phyloP scores from a whole-genome alignment of 1,140 invertebrate species.

The Tetragonula clypearis region DNA sequence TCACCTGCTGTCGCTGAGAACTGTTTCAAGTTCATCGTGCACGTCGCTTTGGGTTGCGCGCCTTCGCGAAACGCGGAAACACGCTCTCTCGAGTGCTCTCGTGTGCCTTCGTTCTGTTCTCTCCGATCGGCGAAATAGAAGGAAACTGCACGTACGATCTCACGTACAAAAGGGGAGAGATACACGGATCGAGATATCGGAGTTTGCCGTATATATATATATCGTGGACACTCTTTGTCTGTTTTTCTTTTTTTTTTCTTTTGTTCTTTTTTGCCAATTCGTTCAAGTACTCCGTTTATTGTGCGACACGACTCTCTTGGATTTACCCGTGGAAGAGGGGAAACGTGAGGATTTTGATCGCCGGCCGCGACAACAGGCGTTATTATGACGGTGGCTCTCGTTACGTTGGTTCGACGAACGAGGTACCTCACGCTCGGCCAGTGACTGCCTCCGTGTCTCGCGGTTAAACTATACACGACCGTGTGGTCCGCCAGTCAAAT shows the following conservation, averaged over 20 bases:
- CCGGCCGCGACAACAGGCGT: slow-evolving; percentile 22
- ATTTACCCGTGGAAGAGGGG: slow-evolving; percentile 38
- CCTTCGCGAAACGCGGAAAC: neutral
- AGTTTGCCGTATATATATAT: neutral
- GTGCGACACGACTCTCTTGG: slow-evolving; percentile 23
- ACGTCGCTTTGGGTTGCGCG: neutral
- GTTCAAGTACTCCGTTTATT: neutral
- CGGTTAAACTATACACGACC: slow-evolving; percentile 27
- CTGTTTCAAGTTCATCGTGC: slow-evolving; percentile 54
- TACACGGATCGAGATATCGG: neutral
- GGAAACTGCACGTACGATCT: neutral
- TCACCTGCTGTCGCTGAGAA: slow-evolving; percentile 25
- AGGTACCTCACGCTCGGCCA: slow-evolving; percentile 44
- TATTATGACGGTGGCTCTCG: slow-evolving; percentile 36
- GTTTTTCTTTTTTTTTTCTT: neutral
- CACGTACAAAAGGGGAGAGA: neutral
- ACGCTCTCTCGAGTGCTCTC: neutral
- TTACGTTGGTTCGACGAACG: slow-evolving; percentile 61
- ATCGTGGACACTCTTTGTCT: neutral
- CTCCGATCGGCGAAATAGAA: neutral
- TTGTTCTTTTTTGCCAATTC: neutral
- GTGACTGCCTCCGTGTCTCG: slow-evolving; percentile 45
- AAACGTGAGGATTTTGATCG: slow-evolving; percentile 6
- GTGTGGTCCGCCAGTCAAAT: neutral
- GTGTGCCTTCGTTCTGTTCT: neutral